Percentiles rank a stretch among this genome's conserved stretches.
Conservation (phyloP, 2,888 invertebrate genomes). For the Silvanus unidentatus region DNA sequence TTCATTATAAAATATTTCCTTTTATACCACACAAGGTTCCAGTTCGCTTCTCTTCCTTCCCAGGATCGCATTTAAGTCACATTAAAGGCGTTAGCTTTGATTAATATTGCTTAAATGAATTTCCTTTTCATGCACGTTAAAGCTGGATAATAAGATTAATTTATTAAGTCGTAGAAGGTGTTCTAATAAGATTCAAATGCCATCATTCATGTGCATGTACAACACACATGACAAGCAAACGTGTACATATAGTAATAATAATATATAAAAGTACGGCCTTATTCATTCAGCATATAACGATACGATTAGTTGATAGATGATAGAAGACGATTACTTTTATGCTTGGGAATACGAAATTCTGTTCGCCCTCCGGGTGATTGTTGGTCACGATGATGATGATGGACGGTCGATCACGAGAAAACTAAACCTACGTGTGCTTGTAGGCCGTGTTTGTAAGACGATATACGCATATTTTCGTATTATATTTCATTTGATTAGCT, state of each 20-base stretch:
- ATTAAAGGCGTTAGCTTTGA: too few relatives aligned
- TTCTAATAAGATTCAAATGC: background rate
- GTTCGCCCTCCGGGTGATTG: background rate
- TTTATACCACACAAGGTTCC: background rate
- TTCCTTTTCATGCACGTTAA: too few relatives aligned
- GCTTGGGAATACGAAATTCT: conserved; percentile 3
- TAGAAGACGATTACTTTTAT: conserved; percentile 5
- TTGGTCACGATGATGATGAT: conserved; percentile 4
- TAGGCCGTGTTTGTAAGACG: too few relatives aligned
- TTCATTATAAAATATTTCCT: too few relatives aligned
- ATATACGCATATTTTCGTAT: too few relatives aligned
- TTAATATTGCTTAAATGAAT: too few relatives aligned
- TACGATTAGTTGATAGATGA: conserved; percentile 6
- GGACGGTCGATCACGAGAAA: conserved; percentile 5
- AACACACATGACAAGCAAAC: too few relatives aligned
- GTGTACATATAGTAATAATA: background rate
- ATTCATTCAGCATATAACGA: conserved; percentile 1
- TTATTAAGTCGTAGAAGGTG: too few relatives aligned
- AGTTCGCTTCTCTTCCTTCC: background rate
- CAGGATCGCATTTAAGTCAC: too few relatives aligned
- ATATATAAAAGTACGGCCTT: background rate
- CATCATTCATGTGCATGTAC: conserved; percentile 3
- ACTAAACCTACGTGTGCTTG: too few relatives aligned
- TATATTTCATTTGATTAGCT: too few relatives aligned
- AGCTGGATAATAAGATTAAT: too few relatives aligned